These are phyloP conservation scores for Petroica traversi DNA, from an alignment of 2,113 vertebrate genomes.

Conservation along the genomic window DNA sequence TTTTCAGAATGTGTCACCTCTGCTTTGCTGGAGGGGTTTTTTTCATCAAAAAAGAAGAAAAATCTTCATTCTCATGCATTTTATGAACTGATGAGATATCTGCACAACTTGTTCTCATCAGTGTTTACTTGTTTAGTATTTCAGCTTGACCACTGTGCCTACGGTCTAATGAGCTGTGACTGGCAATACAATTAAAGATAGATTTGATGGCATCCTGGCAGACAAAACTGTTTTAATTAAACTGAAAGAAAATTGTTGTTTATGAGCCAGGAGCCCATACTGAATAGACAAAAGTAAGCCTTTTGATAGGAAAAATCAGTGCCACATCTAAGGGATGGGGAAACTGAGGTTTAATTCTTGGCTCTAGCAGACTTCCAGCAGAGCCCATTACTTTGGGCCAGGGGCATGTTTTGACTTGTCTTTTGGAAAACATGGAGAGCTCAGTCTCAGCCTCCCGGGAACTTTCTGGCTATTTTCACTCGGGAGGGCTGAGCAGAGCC, in stretches of 20 bases:
- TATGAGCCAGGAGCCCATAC: not conserved
- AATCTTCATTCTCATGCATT: not conserved
- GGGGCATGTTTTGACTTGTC: not conserved
- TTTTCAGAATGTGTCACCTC: not conserved
- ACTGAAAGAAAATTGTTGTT: slow-evolving; percentile 8
- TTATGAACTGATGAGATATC: not conserved
- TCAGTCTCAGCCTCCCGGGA: not conserved
- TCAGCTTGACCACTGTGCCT: not conserved
- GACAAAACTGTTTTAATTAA: slow-evolving; percentile 26
- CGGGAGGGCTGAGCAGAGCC: not conserved
- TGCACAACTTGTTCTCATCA: not conserved
- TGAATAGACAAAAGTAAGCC: not conserved
- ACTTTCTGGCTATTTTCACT: not conserved
- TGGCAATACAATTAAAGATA: slow-evolving; percentile 22
- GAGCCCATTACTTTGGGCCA: not conserved
- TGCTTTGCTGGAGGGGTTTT: not conserved
- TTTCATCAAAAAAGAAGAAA: not conserved
- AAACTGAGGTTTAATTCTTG: slow-evolving; percentile 1
- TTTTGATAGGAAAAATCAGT: not conserved
- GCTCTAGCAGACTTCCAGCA: not conserved
- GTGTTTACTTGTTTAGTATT: not conserved
- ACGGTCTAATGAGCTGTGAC: not conserved
- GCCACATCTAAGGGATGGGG: not conserved
- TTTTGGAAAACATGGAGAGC: not conserved
- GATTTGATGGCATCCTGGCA: not conserved